Evolutionary conservation across 2,113 vertebrate species (phyloP), one percentile per base, ranked within the genome.

Genomic region (Sterrhoptilus dennistouni): DNA sequence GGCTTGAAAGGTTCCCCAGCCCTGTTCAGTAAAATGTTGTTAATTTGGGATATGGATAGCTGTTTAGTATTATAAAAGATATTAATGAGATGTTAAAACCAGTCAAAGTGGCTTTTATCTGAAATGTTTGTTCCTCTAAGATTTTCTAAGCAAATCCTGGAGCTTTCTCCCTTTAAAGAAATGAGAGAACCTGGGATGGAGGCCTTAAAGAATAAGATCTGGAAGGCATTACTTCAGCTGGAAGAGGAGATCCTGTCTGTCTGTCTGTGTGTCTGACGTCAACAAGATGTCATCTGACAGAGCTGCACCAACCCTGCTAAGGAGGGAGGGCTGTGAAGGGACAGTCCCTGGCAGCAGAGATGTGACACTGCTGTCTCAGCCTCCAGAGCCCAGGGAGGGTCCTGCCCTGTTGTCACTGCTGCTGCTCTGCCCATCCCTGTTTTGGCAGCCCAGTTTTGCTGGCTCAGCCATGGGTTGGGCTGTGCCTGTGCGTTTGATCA

Each of bases 151-250:
- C 10, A 68, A 42, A 4, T 36, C 31, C 28, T 82, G 63, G 19
- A 28, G 24, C 28, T 57, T 66, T 54, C 23, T 36, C 23, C 14
- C n/a, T 19, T 44, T 15, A 21, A 57, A 38, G 14, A 38, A 63
- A 35, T 3, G 8, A 24, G 31, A 35, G 60, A 47, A 23, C 15
- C 15, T 52, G 69, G 2, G 27, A 1, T 56, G 45, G 14, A 22
- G 11, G 2, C 33, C 8, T 29, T 0, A 2, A 29, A 29, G 44
- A 68, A 3, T 40, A 1, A 69, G 5, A 44, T 36, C 9, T 40
- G 14, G 31, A 2, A 36, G 35, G 56, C 6, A 0, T 27, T 18
- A 4, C 4, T 83, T 54, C 45, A 71, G 42, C 74, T 42, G 40
- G 33, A 52, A 47, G 72, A 76, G 40, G 47, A 69, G 27, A 24